Base-by-base conservation (phyloP, 2,113 vertebrate species). In the Rhinoderma darwinii region DNA sequence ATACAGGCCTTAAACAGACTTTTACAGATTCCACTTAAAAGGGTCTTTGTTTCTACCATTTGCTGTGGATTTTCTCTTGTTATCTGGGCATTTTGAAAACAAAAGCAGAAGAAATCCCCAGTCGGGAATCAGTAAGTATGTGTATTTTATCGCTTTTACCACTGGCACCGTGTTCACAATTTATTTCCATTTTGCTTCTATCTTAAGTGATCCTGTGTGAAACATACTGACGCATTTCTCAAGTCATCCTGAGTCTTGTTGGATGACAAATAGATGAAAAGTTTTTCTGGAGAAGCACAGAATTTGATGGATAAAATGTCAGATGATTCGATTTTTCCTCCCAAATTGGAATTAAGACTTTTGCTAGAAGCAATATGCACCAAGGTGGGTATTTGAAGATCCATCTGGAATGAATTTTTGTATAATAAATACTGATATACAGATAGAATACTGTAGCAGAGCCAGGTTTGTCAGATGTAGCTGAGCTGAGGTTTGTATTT, bases 271-370 rank as follows among this genome's bases (percentile, higher is more conserved):
- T 89, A 92, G 91, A 92, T 83, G 47, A 89, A 93, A 92, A 89
- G 89, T 92, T 92, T 89, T 91, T 91, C 90, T 90, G 37, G 88
- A 92, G 90, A 93, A 91, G 89, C 88, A 91, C 91, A 91, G 86
- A 86, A 91, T 90, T 90, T 92, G 91, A 92, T 91, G 89, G 89
- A 92, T 93, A 90, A 92, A 92, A 91, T 92, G 91, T 90, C 91
- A 88, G 91, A 93, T 93, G 93, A 93, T 93, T 92, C 91, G 91
- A 92, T 90, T 91, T 89, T 68, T 73, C 88, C 90, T 82, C 68
- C 88, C 84, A 39, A 54, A 32, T 89, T 89, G 88, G 89, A 92
- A 92, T 93, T 92, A 91, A 89, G 84, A 88, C 63, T 92, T 89
- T 87, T 80, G 89, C 89, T 82, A 82, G 90, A 83, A 90, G 82